A percentile compares a stretch with the other conserved stretches of the same genome.
phyloP scores from a whole-genome alignment of 2,888 invertebrate species.

The Elegia similella region DNA sequence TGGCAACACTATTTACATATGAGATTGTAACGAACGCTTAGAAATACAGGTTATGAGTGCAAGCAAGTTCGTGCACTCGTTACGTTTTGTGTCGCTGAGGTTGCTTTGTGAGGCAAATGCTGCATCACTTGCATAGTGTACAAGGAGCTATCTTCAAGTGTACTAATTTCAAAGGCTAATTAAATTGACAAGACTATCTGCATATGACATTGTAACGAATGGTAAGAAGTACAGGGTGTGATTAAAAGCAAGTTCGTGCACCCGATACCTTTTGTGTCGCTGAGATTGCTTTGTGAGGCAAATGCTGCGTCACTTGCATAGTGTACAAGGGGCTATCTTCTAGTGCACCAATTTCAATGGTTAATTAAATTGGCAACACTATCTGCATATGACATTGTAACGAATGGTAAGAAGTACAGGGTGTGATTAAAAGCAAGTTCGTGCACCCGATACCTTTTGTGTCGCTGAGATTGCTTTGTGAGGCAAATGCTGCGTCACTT shows the following conservation, averaged over 20 bases:
- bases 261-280: neutral
- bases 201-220: no score
- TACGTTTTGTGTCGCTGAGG: neutral
- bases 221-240: no score
- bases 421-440: neutral
- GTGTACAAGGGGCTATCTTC: no score
- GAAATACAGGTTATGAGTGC: neutral
- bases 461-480: neutral
- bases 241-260: neutral
- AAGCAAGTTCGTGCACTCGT: neutral
- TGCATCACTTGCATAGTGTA: neutral
- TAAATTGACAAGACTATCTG: no score
- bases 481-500: constrained; percentile 1
- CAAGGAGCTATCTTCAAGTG: no score
- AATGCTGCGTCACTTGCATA: neutral
- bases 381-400: no score
- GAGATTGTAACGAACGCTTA: no score
- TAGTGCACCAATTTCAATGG: no score
- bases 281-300: constrained; percentile 2
- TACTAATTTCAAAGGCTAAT: no score
- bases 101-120: constrained; percentile 5
- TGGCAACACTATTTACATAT: no score
- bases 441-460: neutral
- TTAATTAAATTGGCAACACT: no score
- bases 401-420: no score